phyloP scores from a whole-genome alignment of 2,113 vertebrate species.

The Forbesichthys papilliferus region DNA sequence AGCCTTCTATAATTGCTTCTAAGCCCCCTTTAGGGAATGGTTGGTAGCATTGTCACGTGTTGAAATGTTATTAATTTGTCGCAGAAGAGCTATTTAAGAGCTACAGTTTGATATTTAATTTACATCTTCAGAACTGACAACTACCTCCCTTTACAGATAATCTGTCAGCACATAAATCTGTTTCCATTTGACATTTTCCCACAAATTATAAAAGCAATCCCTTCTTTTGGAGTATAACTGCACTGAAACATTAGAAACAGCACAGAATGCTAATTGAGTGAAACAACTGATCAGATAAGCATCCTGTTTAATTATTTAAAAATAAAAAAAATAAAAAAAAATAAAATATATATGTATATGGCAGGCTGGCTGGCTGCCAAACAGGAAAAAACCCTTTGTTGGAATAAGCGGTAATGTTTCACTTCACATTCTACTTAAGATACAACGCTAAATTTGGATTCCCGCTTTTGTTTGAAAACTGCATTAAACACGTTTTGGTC shows the following conservation, averaged over 20 bases:
- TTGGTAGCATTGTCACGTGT: slow-evolving; percentile 1
- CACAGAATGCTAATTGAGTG: neutral
- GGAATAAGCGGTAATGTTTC: neutral
- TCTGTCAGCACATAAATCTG: too few species aligned
- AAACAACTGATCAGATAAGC: neutral
- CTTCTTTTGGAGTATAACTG: too few species aligned
- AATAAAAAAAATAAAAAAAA: neutral
- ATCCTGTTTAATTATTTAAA: neutral
- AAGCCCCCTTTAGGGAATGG: neutral
- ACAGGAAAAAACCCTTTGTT: neutral
- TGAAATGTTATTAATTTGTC: slow-evolving; percentile 27
- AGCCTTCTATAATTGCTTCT: slow-evolving; percentile 3
- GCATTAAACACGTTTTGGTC: too few species aligned
- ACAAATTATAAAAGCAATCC: too few species aligned
- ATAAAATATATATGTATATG: too few species aligned
- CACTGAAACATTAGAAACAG: too few species aligned
- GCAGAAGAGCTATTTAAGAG: slow-evolving; percentile 20
- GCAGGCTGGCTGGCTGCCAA: too few species aligned
- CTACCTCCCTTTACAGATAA: neutral
- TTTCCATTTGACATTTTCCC: too few species aligned
- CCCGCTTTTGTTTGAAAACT: too few species aligned
- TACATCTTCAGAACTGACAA: neutral
- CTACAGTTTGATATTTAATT: slow-evolving; percentile 2
- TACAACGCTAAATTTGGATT: too few species aligned
- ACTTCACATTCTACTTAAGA: too few species aligned